Conservation (phyloP, 2,797 vertebrate species). For the Euthynnus affinis region DNA sequence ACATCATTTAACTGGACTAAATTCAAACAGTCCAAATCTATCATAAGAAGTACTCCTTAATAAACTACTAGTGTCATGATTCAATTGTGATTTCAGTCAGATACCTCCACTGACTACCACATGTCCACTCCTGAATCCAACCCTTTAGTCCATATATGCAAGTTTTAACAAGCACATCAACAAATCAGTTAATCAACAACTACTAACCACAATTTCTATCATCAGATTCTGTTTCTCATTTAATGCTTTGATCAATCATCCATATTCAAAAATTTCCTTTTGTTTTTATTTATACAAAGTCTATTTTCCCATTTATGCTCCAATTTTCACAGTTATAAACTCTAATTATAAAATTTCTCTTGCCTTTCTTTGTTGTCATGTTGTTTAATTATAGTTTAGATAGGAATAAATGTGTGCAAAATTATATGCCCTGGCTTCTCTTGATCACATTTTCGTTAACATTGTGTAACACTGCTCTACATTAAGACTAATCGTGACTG, state of each 20-base stretch:
- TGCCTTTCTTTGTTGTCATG: background rate
- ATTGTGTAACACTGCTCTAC: background rate
- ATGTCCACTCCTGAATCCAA: background rate
- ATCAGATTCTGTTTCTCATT: background rate
- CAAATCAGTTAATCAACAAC: background rate
- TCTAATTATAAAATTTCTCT: background rate
- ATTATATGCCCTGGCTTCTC: background rate
- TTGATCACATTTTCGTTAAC: constrained; percentile 10
- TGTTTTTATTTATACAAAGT: background rate
- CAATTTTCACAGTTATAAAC: background rate
- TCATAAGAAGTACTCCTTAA: background rate
- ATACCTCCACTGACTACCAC: background rate
- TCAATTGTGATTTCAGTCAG: background rate
- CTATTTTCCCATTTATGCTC: background rate
- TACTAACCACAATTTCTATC: background rate
- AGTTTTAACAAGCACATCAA: background rate
- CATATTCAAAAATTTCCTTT: background rate
- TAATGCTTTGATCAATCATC: background rate
- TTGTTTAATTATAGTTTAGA: background rate
- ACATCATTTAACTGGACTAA: background rate
- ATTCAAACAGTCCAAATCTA: background rate
- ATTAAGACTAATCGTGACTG: constrained; percentile 1
- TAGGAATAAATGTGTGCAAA: background rate
- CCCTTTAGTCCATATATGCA: background rate
- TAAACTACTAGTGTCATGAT: background rate